Evolutionary conservation across 2,888 invertebrate species (phyloP).

Genomic region (Aelia acuminata): DNA sequence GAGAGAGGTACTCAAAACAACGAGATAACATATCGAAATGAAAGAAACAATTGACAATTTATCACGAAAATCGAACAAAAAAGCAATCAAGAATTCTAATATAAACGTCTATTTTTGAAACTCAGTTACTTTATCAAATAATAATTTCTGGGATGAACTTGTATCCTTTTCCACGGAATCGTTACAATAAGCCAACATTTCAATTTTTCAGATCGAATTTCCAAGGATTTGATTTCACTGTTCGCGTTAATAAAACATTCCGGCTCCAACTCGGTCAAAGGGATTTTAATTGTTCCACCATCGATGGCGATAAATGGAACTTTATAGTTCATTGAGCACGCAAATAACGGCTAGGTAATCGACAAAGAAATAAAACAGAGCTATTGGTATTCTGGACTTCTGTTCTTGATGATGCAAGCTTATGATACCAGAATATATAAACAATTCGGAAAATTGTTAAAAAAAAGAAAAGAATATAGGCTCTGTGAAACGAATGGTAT

Average conservation of each 20-base stretch:
- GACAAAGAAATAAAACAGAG: background rate
- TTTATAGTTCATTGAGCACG: background rate
- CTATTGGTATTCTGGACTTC: background rate
- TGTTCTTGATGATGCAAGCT: background rate
- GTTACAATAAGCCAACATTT: background rate
- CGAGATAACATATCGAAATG: no score
- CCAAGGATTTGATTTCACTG: background rate
- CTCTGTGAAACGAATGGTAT: no score
- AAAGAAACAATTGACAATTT: background rate
- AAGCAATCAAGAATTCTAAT: background rate
- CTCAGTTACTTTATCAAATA: background rate
- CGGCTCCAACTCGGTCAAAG: background rate
- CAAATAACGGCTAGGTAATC: background rate
- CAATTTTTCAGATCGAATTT: background rate
- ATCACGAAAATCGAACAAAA: background rate
- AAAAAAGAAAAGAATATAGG: no score
- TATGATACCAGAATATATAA: background rate
- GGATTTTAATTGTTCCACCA: background rate
- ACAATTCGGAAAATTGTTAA: no score
- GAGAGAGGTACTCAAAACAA: no score
- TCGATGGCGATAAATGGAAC: background rate
- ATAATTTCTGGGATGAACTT: background rate
- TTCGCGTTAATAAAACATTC: background rate
- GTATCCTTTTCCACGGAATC: background rate
- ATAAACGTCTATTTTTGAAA: background rate